These are phyloP conservation scores for Panzeria rudis DNA, from an alignment of 2,888 invertebrate genomes.

Conservation along the genomic window DNA sequence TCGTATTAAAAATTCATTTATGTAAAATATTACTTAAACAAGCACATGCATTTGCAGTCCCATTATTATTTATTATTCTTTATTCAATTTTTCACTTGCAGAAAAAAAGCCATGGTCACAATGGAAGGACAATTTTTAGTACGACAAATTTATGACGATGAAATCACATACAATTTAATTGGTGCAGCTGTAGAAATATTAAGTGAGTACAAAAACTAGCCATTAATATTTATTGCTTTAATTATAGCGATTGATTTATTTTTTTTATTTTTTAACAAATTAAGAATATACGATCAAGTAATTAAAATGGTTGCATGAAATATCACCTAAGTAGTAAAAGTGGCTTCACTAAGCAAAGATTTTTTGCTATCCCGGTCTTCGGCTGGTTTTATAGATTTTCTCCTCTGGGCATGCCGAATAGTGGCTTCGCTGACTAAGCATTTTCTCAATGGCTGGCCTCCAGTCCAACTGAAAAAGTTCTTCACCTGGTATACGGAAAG, in stretches of 20 bases:
- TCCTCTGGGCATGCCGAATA: too few relatives aligned
- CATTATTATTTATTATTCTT: conserved; percentile 20
- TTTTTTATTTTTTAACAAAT: background rate
- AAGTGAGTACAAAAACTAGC: conserved; percentile 86
- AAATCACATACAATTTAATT: conserved; percentile 96
- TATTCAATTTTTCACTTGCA: conserved; percentile 82
- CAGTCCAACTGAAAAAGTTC: too few relatives aligned
- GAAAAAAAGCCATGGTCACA: conserved; percentile 94
- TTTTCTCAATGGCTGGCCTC: too few relatives aligned
- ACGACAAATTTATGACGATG: conserved; percentile 97
- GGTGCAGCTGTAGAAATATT: conserved; percentile 95
- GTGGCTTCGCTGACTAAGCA: too few relatives aligned
- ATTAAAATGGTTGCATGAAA: too few relatives aligned
- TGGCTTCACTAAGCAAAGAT: too few relatives aligned
- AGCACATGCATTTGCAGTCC: conserved; percentile 8
- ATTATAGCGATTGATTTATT: background rate
- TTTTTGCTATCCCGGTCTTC: too few relatives aligned
- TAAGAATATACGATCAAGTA: too few relatives aligned
- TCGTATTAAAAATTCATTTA: background rate
- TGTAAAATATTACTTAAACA: background rate
- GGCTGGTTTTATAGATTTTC: too few relatives aligned
- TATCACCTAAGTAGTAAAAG: too few relatives aligned
- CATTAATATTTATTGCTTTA: conserved; percentile 24
- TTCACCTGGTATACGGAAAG: too few relatives aligned
- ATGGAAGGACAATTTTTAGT: conserved; percentile 98